These are phyloP conservation scores for Halcyon badia DNA, from an alignment of 2,797 vertebrate species.

Conservation along the genomic window DNA sequence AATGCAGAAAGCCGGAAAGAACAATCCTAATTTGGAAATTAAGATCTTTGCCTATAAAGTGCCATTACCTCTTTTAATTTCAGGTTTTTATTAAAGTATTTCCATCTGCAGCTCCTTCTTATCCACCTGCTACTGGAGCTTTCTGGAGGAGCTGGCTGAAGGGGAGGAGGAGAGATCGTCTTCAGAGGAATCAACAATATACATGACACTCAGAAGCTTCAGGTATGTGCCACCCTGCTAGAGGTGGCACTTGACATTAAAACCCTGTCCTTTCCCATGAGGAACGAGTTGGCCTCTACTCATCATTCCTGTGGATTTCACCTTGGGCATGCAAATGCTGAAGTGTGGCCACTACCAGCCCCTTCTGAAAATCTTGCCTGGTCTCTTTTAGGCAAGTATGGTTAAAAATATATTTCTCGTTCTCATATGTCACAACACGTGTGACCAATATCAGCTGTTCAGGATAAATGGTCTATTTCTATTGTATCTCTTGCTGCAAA, in stretches of 20 bases:
- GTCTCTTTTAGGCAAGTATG: background rate
- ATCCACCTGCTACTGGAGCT: background rate
- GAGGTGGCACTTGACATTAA: background rate
- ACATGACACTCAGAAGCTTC: background rate
- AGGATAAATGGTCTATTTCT: background rate
- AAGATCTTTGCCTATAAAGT: background rate
- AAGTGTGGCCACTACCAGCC: rapidly evolving
- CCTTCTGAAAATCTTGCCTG: background rate
- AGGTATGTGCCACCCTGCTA: background rate
- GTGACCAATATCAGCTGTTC: background rate
- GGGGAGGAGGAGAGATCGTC: background rate
- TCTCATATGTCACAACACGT: rapidly evolving
- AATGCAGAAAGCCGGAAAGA: background rate
- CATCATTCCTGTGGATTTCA: background rate
- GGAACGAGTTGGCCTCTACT: background rate
- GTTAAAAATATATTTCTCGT: background rate
- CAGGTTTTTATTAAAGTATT: background rate
- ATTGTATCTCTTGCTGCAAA: rapidly evolving
- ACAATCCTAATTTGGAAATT: background rate
- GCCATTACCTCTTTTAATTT: background rate
- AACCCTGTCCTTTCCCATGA: rapidly evolving
- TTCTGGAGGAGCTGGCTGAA: background rate
- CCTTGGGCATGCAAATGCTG: rapidly evolving
- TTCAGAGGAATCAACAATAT: background rate
- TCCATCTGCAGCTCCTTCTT: background rate